Evolutionary conservation across 1,140 invertebrate genomes (phyloP), one percentile per base, ranked within the genome.

Genomic region (Cylas formicarius): DNA sequence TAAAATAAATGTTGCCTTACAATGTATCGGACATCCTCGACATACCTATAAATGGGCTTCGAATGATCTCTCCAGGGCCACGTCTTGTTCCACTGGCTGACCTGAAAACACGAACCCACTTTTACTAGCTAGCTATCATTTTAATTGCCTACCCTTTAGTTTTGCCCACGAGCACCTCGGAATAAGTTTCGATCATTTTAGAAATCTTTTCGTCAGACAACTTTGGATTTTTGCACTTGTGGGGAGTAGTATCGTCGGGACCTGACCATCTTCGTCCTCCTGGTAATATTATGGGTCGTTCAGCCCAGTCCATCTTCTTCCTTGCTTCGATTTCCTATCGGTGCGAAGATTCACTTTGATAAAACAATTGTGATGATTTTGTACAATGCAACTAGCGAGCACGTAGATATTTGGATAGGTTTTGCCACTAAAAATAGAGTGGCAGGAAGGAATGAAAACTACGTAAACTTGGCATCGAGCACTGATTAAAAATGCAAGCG

Each of bases 121-220:
- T 57, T 62, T 62, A 61, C 60, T 57, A 61, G 50, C 55, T 44
- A 55, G 37, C 53, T 39, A 52, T 35, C 16, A 43, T 29, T 32
- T 38, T 32, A 35, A 33, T 46, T 56, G 51, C 61, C 64, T 73
- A 86, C 85, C 84, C 84, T 58, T 84, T 68, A 35, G 78, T 76
- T 59, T 76, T 80, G 48, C 84, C 85, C 29, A 78, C 74, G 36
- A 88, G 80, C 10, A 86, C 73, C 69, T 86, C 83, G 5, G 82
- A 78, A 58, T 85, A 82, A 10, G 77, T 75, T 38, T 77, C 76
- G 40, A 88, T 65, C 3, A 80, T 80, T 58, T 85, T 82, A 27
- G 78, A 78, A 26, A 87, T 84, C 65, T 81, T 77, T 48, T 84
- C 79, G 43, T 88, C 85, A 52, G 82, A 78, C 65, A 82, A 84